These are phyloP conservation scores for Ochropleura leucogaster DNA, from an alignment of 2,888 invertebrate genomes.

Conservation along the genomic window DNA sequence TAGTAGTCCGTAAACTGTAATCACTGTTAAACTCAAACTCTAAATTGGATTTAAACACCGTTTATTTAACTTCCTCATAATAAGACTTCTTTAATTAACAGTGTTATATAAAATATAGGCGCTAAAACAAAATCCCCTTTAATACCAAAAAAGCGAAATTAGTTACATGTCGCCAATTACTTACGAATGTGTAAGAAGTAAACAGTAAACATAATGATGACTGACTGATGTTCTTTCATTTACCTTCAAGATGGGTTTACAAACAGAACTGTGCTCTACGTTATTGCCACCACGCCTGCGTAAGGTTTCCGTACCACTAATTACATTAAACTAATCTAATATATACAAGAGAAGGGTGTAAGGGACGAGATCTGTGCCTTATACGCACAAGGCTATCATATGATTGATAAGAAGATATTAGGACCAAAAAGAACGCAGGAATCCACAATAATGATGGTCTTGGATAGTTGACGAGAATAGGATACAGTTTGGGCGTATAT, in stretches of 20 bases:
- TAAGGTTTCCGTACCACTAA: conserved; percentile 51
- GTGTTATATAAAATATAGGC: neutral
- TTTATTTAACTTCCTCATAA: neutral
- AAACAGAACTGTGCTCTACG: conserved; percentile 22
- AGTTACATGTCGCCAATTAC: neutral
- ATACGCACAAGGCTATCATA: neutral
- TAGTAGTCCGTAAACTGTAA: neutral
- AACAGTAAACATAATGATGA: conserved; percentile 33
- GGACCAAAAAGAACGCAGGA: neutral
- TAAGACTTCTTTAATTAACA: neutral
- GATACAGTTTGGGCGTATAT: neutral
- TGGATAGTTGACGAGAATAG: neutral
- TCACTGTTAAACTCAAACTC: neutral
- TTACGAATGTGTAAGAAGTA: conserved; percentile 5
- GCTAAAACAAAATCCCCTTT: neutral
- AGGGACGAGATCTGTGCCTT: neutral
- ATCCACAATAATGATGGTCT: neutral
- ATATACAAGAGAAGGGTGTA: conserved; percentile 4
- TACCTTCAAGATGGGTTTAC: conserved; percentile 18
- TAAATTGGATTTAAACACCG: conserved; percentile 2
- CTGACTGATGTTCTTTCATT: conserved; percentile 24
- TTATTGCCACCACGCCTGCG: conserved; percentile 32
- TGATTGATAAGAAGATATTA: neutral
- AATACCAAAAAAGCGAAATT: neutral
- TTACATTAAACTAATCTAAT: conserved; percentile 52